These are phyloP conservation scores for Pterocles gutturalis DNA, from an alignment of 2,113 vertebrate species.

Conservation along the genomic window DNA sequence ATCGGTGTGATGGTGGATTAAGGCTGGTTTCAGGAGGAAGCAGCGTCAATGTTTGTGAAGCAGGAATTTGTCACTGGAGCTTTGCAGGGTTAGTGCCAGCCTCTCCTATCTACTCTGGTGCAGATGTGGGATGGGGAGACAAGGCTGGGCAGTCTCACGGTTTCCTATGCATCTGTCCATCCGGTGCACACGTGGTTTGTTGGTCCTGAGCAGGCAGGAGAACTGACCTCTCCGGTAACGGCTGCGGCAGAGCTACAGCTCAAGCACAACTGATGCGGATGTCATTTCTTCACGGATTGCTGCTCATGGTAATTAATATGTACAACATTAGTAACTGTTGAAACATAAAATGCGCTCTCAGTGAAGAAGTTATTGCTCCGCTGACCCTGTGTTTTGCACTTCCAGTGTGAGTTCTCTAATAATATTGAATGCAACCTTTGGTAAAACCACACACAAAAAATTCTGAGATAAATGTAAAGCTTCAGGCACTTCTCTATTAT, in stretches of 20 bases:
- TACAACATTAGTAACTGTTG: slow-evolving; percentile 21
- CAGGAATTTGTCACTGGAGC: background rate
- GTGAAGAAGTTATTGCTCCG: slow-evolving; percentile 20
- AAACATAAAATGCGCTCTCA: slow-evolving; percentile 30
- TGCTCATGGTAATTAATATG: slow-evolving; percentile 46
- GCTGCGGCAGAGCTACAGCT: background rate
- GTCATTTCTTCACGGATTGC: slow-evolving; percentile 38
- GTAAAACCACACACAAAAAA: background rate
- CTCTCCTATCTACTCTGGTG: rapidly evolving
- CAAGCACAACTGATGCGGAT: background rate
- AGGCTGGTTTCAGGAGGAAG: background rate
- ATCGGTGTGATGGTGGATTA: background rate
- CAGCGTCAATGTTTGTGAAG: background rate
- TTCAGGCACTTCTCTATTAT: background rate
- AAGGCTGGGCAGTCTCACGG: background rate
- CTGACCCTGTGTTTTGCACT: slow-evolving; percentile 27
- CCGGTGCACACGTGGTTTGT: rapidly evolving
- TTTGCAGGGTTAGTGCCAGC: background rate
- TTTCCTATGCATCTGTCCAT: background rate
- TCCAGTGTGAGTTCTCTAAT: background rate
- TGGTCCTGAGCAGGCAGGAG: background rate
- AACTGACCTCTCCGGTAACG: background rate
- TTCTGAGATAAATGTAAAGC: background rate
- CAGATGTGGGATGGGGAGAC: background rate
- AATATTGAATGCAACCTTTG: background rate